Base-by-base conservation (phyloP, 2,797 vertebrate species). In the Geotrypetes seraphini region DNA sequence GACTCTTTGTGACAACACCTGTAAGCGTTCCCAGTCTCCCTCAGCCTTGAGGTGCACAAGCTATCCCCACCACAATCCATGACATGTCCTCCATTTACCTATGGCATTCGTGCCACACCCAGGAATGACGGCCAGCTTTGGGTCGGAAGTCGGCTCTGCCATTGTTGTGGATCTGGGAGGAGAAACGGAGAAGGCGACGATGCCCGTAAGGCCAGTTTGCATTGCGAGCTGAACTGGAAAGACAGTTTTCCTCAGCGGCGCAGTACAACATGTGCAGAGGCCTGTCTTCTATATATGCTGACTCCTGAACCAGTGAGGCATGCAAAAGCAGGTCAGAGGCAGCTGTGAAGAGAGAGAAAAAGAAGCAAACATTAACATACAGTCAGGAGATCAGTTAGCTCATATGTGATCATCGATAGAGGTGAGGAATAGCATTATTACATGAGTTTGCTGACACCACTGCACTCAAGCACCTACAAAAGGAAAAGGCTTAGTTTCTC, bases 101-200 rank as follows among this genome's bases (percentile, higher is more conserved):
- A 3, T 99, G 96, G 36, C 96, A 99, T 37, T 96, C 92, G 0
- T 99, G 96, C 96, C 96, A 99, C 53, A 99, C 85, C 96, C 96
- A 99, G 11, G 96, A 97, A 72, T 99, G 95, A 8, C 93, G 83
- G 2, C 96, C 93, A 0, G 92, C 90, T 56, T 96, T 98, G 17
- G 96, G 96, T 21, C 94, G 86, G 68, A 99, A 99, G 65, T 99
- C 96, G 0, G 96, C 90, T 0, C 94, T 84, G 3, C 96, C 96
- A 3, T 88, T 78, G 76, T 99, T 99, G 69, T 93, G 90, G 58
- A 99, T 99, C 81, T 98, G 89, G 4, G 94, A 97, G 53, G 96
- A 97, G 83, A 99, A 99, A 46, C 96, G 87, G 5, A 99, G 91
- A 39, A 99, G 87, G 10, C 96, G 90, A 0, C 95, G 83, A 62